Evolutionary conservation across 2,888 invertebrate species (phyloP).

Genomic region (Halocaridina rubra): DNA sequence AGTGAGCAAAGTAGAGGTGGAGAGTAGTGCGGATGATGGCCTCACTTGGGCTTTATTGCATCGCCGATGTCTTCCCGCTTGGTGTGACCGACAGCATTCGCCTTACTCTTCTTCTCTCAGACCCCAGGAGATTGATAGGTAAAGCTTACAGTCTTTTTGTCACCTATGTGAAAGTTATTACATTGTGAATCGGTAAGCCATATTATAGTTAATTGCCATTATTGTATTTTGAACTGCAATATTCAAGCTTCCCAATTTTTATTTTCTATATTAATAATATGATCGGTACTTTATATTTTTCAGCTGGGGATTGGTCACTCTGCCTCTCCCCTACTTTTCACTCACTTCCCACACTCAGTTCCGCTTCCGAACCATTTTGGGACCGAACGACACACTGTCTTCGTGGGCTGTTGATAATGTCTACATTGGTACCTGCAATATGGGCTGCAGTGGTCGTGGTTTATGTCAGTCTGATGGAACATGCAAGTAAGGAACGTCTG

Average conservation of each 20-base stretch:
- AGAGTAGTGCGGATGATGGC: slow-evolving; percentile 48
- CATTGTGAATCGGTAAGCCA: too few relatives aligned
- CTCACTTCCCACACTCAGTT: slow-evolving; percentile 67
- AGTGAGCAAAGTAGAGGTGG: slow-evolving; percentile 37
- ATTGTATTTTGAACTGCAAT: too few relatives aligned
- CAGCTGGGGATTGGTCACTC: slow-evolving; percentile 67
- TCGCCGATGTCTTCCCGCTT: slow-evolving; percentile 66
- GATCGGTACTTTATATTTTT: too few relatives aligned
- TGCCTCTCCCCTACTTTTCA: slow-evolving; percentile 68
- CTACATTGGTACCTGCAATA: slow-evolving; percentile 68
- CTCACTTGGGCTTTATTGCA: slow-evolving; percentile 60
- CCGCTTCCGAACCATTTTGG: slow-evolving; percentile 66
- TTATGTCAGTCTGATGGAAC: slow-evolving; percentile 65
- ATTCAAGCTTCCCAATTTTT: too few relatives aligned
- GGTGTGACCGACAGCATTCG: slow-evolving; percentile 65
- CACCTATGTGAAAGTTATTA: too few relatives aligned
- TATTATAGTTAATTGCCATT: too few relatives aligned
- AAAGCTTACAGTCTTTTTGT: too few relatives aligned
- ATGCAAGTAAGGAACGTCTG: slow-evolving; percentile 68
- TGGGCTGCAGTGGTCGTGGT: slow-evolving; percentile 69
- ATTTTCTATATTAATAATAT: too few relatives aligned
- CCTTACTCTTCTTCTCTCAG: slow-evolving; percentile 64
- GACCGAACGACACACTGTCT: neutral
- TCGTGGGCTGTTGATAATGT: slow-evolving; percentile 70
- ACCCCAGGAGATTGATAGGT: slow-evolving; percentile 64